Evolutionary conservation across 1,140 invertebrate species (phyloP).

Genomic region (Triops longicaudatus): DNA sequence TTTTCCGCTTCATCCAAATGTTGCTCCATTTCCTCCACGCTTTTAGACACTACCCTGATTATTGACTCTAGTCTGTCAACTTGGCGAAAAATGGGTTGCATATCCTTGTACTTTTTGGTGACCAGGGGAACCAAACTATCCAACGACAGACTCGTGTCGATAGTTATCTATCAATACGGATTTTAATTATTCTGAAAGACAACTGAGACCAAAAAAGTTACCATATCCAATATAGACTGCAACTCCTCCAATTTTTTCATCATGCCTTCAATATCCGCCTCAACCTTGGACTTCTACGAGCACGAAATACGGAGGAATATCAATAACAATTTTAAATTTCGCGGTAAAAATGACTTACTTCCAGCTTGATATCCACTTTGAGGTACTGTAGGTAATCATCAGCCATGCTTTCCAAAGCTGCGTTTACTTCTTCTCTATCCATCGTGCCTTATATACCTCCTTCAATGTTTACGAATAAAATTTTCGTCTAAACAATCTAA

Average conservation of each 20-base stretch:
- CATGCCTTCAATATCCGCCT: neutral
- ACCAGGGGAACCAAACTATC: neutral
- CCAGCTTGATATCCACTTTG: neutral
- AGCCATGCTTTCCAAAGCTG: neutral
- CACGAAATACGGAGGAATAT: neutral
- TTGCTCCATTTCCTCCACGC: neutral
- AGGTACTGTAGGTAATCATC: neutral
- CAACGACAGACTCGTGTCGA: neutral
- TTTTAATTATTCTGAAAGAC: neutral
- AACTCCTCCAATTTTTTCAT: neutral
- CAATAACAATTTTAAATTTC: neutral
- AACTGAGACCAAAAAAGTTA: neutral
- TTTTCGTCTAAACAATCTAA: neutral
- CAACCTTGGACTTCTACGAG: neutral
- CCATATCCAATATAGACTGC: neutral
- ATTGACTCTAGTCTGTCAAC: neutral
- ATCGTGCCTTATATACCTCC: neutral
- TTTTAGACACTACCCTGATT: neutral
- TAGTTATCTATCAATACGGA: neutral
- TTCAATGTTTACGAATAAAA: neutral
- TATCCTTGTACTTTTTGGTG: neutral
- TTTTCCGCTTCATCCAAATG: neutral
- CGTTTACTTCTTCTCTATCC: neutral
- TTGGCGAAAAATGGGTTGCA: neutral
- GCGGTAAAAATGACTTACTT: neutral